Evolutionary conservation across 1,140 invertebrate genomes (phyloP), one percentile per base, ranked within the genome.

Genomic region (Cotesia typhae): DNA sequence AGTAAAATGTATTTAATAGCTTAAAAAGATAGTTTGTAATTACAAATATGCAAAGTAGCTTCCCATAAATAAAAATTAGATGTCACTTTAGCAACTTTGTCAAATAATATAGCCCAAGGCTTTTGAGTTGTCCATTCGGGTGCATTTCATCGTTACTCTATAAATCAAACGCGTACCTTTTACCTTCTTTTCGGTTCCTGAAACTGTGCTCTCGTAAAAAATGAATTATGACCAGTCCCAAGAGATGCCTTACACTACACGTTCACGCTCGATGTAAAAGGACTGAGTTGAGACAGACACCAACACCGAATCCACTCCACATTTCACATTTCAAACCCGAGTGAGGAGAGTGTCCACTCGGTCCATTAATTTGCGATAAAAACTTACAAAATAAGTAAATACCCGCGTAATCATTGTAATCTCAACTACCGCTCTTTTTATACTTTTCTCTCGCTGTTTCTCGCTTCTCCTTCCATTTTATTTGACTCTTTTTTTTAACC

Each of bases 71-170:
- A 47, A 47, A 9, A 47, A 47, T 47, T 47, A 7, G 6, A 47
- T 47, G 41, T 47, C 41, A 47, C n/a, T 55, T 55, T 59, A 20
- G 20, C 59, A 70, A 75, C 74, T 73, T 67, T 75, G 74, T 75
- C 52, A 72, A 75, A 64, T 17, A 61, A 51, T 65, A 37, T 70
- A 61, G 36, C 67, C 57, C 66, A 63, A 28, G 28, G 28, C 28
- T 28, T 28, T 28, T 28, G 67, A 52, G 53, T 37, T 68, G 67
- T 73, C 55, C 72, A 72, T 72, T 70, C 65, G 65, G 60, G 35
- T 75, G 74, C 74, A 73, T 75, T 75, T 75, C 73, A 75, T 75
- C 71, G 74, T 75, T 75, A 73, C 74, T 73, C 71, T 71, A 73
- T 75, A 75, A 75, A 75, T 75, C 74, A 75, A 53, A 38, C 61